Percentiles rank a stretch among this genome's conserved stretches.
These are phyloP conservation scores for Amniataba percoides DNA, from an alignment of 2,797 vertebrate species.

Conservation along the genomic window DNA sequence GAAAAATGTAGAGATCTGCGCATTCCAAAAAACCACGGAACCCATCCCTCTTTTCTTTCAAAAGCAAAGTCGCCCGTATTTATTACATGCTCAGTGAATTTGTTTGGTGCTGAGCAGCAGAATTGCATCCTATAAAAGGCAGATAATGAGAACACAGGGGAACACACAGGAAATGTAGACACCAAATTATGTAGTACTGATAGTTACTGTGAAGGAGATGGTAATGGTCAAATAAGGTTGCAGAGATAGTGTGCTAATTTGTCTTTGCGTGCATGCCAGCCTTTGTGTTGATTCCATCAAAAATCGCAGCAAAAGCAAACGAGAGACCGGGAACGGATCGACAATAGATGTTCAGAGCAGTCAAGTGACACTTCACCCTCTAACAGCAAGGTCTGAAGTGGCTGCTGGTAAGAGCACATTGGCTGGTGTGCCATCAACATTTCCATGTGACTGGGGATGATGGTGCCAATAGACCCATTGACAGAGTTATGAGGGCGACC, in stretches of 20 bases:
- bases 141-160: conserved; percentile 82
- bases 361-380: conserved; percentile 71
- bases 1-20: not conserved
- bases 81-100: conserved; percentile 66
- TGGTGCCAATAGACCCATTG: conserved; percentile 15
- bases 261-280: conserved; percentile 29
- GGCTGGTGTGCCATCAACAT: conserved; percentile 44
- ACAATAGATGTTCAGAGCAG: conserved; percentile 59
- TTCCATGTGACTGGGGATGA: conserved; percentile 33
- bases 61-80: conserved; percentile 53
- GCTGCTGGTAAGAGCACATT: conserved; percentile 50
- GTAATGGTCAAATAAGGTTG: conserved; percentile 59
- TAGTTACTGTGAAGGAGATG: conserved; percentile 53
- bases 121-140: conserved; percentile 68
- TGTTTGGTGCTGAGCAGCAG: conserved; percentile 70
- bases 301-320: conserved; percentile 50
- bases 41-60: conserved; percentile 40
- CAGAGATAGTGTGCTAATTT: conserved; percentile 44
- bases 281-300: conserved; percentile 50
- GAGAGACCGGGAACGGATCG: conserved; percentile 1
- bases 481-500: conserved; percentile 26
- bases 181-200: conserved; percentile 62
- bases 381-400: conserved; percentile 64
- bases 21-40: conserved; percentile 26
- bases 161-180: conserved; percentile 65